Percentiles rank a stretch among this genome's conserved stretches.
These are phyloP conservation scores for Drosophila ezoana DNA, from an alignment of 2,888 invertebrate species.

Conservation along the genomic window DNA sequence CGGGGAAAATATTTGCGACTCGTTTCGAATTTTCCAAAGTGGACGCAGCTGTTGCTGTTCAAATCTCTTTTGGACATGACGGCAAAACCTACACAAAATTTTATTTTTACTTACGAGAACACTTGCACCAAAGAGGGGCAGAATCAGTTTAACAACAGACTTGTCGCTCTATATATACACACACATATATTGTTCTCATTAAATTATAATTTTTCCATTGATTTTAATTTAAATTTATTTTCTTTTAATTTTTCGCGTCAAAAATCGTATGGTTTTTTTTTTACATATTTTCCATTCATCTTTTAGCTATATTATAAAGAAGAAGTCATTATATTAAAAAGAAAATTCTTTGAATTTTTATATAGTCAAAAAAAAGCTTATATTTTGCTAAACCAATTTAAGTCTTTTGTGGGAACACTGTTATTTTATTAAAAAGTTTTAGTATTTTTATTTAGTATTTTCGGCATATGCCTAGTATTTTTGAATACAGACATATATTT, in stretches of 20 bases:
- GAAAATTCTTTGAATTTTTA: too few species aligned
- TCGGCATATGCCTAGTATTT: too few species aligned
- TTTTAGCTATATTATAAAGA: too few species aligned
- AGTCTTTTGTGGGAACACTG: too few species aligned
- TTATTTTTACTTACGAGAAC: slow-evolving; percentile 46
- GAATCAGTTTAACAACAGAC: slow-evolving; percentile 5
- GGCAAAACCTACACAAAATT: slow-evolving; percentile 71
- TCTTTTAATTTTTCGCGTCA: too few species aligned
- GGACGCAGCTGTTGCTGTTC: slow-evolving; percentile 70
- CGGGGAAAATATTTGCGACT: slow-evolving; percentile 27
- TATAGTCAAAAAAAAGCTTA: too few species aligned
- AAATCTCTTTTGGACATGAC: slow-evolving; percentile 63
- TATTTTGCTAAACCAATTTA: too few species aligned
- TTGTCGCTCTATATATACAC: neutral
- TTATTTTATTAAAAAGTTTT: neutral
- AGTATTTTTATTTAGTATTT: too few species aligned
- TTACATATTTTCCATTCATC: too few species aligned
- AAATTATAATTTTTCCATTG: neutral
- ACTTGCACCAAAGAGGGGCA: slow-evolving; percentile 2
- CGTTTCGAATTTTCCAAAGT: slow-evolving; percentile 71
- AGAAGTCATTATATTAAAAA: too few species aligned
- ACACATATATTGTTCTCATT: neutral
- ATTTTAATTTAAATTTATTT: neutral
- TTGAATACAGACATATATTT: too few species aligned
- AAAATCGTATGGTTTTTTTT: too few species aligned